Base-by-base conservation (phyloP, 2,113 vertebrate species). In the Eublepharis macularius region DNA sequence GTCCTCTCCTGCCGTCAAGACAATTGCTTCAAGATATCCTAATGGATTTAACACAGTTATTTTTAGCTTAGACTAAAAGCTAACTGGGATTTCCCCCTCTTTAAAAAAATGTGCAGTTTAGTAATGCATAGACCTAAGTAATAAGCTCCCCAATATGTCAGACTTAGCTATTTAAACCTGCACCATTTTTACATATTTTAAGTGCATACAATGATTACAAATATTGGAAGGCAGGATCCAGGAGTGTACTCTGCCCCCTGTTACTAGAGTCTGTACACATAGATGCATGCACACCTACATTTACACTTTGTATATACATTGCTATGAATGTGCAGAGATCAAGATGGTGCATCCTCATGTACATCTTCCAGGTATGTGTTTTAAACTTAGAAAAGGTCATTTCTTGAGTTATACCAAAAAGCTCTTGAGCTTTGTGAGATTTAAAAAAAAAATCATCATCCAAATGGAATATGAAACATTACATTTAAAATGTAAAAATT, bases 41-140 rank as follows among this genome's bases (percentile, higher is more conserved):
- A 84, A 84, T 84, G 63, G 63, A 76, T 84, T 84, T 84, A 84
- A 77, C 82, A 84, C 60, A 76, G 74, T 49, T 10, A 13, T 34
- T 39, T 84, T 65, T 68, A 76, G 74, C 74, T 84, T 68, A 84
- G 68, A 70, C 21, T 17, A 26, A 70, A 32, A 57, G 26, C 51
- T 78, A 84, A 54, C 74, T 69, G 47, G 63, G 73, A 76, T 36
- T 24, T 54, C 24, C 32, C 45, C 47, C n/a, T 26, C 13, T 32
- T 14, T 19, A 76, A 77, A 11, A 13, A 36, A 41, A 70, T 39
- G 17, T 41, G 39, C 16, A 16, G n/a, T 76, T 68, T 66, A 19
- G n/a, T 66, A 70, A 70, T 77, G 29, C 39, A 76, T 8, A 9
- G 32, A 81, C 41, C 68, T 47, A 49, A 68, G 21, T 19, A 29